phyloP scores from a whole-genome alignment of 2,888 invertebrate species.

The Opisthograptis luteolata region DNA sequence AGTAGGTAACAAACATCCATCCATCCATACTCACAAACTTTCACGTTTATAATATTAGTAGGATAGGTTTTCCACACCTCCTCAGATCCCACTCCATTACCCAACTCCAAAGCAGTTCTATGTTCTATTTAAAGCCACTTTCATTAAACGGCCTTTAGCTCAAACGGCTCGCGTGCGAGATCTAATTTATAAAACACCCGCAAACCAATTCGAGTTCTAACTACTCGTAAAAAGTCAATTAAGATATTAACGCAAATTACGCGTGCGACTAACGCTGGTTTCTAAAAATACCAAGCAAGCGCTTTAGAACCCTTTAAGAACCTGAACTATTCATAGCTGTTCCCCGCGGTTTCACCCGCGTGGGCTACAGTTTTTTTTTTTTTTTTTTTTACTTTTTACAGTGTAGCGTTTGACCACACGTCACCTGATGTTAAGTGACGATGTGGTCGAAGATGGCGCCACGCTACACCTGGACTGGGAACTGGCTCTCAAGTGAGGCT shows the following conservation, averaged over 20 bases:
- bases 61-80: slow-evolving; percentile 1
- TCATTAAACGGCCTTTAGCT: slow-evolving; percentile 39
- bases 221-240: slow-evolving; percentile 77
- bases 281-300: slow-evolving; percentile 21
- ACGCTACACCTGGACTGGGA: no score
- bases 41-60: no score
- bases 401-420: no score
- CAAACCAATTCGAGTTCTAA: slow-evolving; percentile 68
- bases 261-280: slow-evolving; percentile 48
- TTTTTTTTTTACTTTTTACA: no score
- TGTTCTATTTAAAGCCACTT: slow-evolving; percentile 35
- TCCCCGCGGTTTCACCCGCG: no score
- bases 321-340: no score
- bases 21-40: no score
- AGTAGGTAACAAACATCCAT: no score
- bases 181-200: slow-evolving; percentile 73
- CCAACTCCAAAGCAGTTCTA: slow-evolving; percentile 16
- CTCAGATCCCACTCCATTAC: background rate
- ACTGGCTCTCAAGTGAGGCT: no score
- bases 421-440: no score
- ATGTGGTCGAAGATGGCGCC: no score
- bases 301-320: background rate
- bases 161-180: slow-evolving; percentile 68
- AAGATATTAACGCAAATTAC: slow-evolving; percentile 71
- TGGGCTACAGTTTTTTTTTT: no score